Conservation (phyloP, 2,888 invertebrate species). For the Melikaiella ostensackeni region DNA sequence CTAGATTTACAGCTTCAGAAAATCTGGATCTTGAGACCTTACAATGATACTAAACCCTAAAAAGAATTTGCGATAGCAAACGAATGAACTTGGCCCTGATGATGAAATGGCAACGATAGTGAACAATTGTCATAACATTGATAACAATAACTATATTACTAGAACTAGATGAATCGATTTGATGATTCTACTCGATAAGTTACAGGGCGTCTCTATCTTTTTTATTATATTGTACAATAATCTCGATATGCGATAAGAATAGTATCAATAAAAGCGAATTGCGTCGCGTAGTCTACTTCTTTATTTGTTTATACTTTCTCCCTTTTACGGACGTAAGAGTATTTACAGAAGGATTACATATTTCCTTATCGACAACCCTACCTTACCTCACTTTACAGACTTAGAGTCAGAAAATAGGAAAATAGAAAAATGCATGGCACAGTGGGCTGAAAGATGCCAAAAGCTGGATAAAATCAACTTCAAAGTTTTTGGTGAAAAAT, state of each 20-base stretch:
- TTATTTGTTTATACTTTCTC: no score
- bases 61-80: slow-evolving; percentile 43
- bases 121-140: slow-evolving; percentile 51
- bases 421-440: no score
- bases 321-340: no score
- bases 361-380: no score
- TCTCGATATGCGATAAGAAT: slow-evolving; percentile 23
- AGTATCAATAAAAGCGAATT: slow-evolving; percentile 4
- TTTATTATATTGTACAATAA: slow-evolving; percentile 28
- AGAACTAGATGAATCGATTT: slow-evolving; percentile 21
- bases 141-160: slow-evolving; percentile 47
- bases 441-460: no score
- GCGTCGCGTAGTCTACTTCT: no score
- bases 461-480: no score
- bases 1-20: not conserved
- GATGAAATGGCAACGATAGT: slow-evolving; percentile 44
- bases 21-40: not conserved
- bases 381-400: no score
- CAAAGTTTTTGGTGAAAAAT: no score
- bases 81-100: slow-evolving; percentile 40
- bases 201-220: not conserved
- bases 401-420: no score
- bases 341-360: no score
- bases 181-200: slow-evolving; percentile 22
- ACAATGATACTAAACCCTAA: slow-evolving; percentile 51